phyloP scores from a whole-genome alignment of 1,140 invertebrate species.

The Neodiprion fabricii region DNA sequence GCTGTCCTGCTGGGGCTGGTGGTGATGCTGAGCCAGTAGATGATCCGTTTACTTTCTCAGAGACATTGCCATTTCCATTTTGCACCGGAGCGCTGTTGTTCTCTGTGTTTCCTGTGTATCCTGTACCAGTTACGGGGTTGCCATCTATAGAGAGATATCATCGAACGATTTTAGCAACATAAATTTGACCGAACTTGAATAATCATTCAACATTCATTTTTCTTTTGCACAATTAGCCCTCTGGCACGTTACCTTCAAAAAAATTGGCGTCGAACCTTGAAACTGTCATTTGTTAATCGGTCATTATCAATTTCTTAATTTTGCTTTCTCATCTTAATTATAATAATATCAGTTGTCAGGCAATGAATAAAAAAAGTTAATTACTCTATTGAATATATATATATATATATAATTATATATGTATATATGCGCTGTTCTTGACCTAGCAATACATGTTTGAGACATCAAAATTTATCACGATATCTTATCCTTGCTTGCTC shows the following conservation, averaged over 20 bases:
- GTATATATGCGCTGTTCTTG: not conserved
- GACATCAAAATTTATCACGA: not conserved
- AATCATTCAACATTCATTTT: not conserved
- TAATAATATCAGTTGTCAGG: too few relatives aligned
- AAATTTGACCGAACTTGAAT: not conserved
- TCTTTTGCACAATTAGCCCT: too few relatives aligned
- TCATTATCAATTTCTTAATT: too few relatives aligned
- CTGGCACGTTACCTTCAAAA: too few relatives aligned
- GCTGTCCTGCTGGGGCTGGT: constrained; percentile 33
- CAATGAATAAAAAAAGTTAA: too few relatives aligned
- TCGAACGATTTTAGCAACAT: not conserved
- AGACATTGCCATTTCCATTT: constrained; percentile 44
- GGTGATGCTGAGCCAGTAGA: constrained; percentile 35
- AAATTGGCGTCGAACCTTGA: too few relatives aligned
- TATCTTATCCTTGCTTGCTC: too few relatives aligned
- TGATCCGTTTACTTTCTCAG: constrained; percentile 42
- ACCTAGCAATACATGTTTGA: not conserved
- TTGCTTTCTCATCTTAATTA: too few relatives aligned
- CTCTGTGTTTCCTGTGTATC: constrained; percentile 41
- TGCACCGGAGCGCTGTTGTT: constrained; percentile 35
- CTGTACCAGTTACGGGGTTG: constrained; percentile 59
- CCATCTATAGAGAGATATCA: constrained; percentile 47
- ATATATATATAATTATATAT: too few relatives aligned
- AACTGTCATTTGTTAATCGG: too few relatives aligned
- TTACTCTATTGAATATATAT: too few relatives aligned